Base-by-base conservation (phyloP, 2,888 invertebrate species). In the Isotomurus palustris region DNA sequence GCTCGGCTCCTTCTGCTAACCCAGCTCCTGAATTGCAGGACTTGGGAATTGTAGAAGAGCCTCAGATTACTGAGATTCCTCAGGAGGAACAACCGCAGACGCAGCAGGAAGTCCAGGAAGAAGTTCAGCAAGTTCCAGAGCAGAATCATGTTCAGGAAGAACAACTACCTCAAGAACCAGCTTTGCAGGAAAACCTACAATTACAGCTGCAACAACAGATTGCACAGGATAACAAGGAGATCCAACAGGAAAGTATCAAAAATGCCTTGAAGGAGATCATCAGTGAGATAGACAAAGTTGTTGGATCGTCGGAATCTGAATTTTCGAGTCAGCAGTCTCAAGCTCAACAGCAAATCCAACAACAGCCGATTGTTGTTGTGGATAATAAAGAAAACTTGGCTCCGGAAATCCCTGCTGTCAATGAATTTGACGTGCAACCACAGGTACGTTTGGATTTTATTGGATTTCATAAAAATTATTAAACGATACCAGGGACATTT, bases 221-320 rank as follows among this genome's bases (percentile, higher is more conserved):
- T n/a, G 48, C 51, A 12, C 49, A 6, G 49, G 49, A 5, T 3
- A 49, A 21, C 28, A 49, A 49, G 35, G 49, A 63, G 73, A 79
- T 80, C 55, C 75, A 78, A 67, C 79, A 81, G 71, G 80, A 79
- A 63, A 78, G 76, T 67, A 78, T 81, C 56, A 81, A 80, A 67
- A 80, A 79, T 70, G 78, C 80, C 17, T 73, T 82, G 53, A 80
- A 81, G 67, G 81, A 82, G 71, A 82, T 82, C 52, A 82, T 82
- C 66, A 81, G 80, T 28, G 82, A 82, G 74, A 78, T 82, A 71
- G 82, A 82, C 73, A 77, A 76, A 47, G 82, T 79, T 64, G 81
- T 79, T 27, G 79, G 68, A 17, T 55, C 68, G 3, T 55, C 68
- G 4, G 72, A 71, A 44, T 38, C 52, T n/a, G 63, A 63, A 32